Conservation (phyloP, 2,113 vertebrate species). For the Apeltes quadracus region DNA sequence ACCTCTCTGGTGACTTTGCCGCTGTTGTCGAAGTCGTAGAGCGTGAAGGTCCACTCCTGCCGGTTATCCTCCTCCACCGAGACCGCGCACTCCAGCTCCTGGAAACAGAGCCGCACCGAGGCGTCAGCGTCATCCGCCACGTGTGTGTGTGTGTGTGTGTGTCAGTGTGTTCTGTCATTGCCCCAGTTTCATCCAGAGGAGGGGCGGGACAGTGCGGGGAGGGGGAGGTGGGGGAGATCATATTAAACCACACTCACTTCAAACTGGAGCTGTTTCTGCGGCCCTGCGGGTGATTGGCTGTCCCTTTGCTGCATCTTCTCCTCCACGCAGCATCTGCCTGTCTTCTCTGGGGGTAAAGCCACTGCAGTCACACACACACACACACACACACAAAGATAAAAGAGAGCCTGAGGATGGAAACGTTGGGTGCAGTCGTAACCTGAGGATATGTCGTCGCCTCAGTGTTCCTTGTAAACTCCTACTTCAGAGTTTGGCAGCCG, state of each 20-base stretch:
- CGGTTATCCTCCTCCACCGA: constrained; percentile 97
- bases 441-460: constrained; percentile 57
- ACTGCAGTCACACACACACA: constrained; percentile 78
- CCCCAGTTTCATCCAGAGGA: constrained; percentile 52
- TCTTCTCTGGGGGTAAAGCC: constrained; percentile 96
- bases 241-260: constrained; percentile 85
- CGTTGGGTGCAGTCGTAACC: constrained; percentile 61
- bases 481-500: constrained; percentile 48
- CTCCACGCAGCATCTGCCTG: constrained; percentile 86
- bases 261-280: constrained; percentile 95
- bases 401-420: constrained; percentile 65
- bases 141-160: constrained; percentile 12
- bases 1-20: constrained; percentile 99
- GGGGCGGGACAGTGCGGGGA: no score
- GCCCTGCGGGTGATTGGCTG: constrained; percentile 79
- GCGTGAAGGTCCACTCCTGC: constrained; percentile 98
- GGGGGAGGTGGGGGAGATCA: constrained; percentile 52
- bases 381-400: constrained; percentile 59
- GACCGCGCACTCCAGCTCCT: constrained; percentile 98
- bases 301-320: constrained; percentile 90
- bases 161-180: constrained; percentile 29
- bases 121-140: constrained; percentile 29
- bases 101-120: constrained; percentile 60
- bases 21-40: constrained; percentile 99
- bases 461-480: constrained; percentile 51